A percentile compares a stretch with the other conserved stretches of the same genome.
Conservation (phyloP, 2,797 vertebrate genomes). For the Catharus ustulatus region DNA sequence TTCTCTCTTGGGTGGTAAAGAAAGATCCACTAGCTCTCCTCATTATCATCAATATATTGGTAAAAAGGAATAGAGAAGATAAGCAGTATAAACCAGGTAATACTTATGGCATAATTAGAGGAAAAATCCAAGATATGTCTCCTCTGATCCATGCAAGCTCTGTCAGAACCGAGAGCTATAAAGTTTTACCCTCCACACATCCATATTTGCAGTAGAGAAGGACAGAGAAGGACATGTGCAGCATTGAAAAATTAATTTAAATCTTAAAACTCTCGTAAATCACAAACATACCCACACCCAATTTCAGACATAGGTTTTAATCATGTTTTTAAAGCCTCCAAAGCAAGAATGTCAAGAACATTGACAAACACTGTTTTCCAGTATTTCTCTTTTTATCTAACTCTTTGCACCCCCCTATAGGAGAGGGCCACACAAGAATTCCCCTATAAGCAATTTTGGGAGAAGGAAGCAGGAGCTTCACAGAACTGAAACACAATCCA, state of each 20-base stretch:
- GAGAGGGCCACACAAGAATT: not conserved
- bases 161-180: not conserved
- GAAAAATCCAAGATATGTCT: not conserved
- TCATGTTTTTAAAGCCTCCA: not conserved
- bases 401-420: not conserved
- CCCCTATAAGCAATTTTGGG: rapidly evolving
- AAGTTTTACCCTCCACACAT: not conserved
- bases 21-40: not conserved
- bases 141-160: not conserved
- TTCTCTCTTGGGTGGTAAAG: not conserved
- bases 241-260: not conserved
- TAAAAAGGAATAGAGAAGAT: not conserved
- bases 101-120: not conserved
- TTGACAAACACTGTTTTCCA: not conserved
- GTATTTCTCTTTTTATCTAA: not conserved
- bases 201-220: not conserved
- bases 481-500: not conserved
- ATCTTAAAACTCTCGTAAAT: not conserved
- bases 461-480: not conserved
- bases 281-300: not conserved
- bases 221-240: not conserved
- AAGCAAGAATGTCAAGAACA: not conserved
- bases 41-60: not conserved
- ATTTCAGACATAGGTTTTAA: rapidly evolving
- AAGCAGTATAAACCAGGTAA: not conserved